Evolutionary conservation across 2,797 vertebrate species (phyloP).

Genomic region (Tauraco hartlaubi): DNA sequence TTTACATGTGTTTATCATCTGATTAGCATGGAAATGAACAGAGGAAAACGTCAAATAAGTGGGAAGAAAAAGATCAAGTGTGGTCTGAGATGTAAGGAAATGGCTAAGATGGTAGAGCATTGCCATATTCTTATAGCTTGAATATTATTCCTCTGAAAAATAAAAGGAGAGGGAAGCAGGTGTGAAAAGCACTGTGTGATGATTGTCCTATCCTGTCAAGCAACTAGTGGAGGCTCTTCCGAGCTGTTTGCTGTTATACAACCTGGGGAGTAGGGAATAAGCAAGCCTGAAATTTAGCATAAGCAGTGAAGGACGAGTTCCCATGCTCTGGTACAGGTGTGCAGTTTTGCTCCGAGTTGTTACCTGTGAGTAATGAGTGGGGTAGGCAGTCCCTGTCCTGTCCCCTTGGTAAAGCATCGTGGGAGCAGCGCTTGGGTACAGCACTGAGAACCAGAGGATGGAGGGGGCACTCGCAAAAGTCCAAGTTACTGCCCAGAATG

Average conservation of each 20-base stretch:
- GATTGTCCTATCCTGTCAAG: background rate
- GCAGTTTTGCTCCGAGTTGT: background rate
- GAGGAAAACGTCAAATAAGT: background rate
- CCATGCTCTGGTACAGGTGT: background rate
- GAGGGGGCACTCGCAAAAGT: background rate
- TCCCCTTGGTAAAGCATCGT: background rate
- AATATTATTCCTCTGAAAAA: background rate
- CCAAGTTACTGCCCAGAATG: background rate
- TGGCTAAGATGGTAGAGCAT: background rate
- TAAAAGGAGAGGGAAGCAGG: background rate
- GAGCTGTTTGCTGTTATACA: background rate
- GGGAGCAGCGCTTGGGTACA: background rate
- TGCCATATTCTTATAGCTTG: background rate
- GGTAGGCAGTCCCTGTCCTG: background rate
- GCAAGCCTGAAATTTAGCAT: background rate
- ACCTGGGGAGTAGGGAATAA: background rate
- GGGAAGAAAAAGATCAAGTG: background rate
- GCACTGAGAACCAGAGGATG: background rate
- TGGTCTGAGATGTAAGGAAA: background rate
- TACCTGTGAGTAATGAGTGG: background rate
- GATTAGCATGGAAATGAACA: background rate
- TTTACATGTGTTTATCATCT: background rate
- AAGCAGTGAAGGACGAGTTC: background rate
- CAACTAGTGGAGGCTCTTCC: background rate
- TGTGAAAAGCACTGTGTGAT: background rate